Base-by-base conservation (phyloP, 2,888 invertebrate genomes). In the Phania funesta region DNA sequence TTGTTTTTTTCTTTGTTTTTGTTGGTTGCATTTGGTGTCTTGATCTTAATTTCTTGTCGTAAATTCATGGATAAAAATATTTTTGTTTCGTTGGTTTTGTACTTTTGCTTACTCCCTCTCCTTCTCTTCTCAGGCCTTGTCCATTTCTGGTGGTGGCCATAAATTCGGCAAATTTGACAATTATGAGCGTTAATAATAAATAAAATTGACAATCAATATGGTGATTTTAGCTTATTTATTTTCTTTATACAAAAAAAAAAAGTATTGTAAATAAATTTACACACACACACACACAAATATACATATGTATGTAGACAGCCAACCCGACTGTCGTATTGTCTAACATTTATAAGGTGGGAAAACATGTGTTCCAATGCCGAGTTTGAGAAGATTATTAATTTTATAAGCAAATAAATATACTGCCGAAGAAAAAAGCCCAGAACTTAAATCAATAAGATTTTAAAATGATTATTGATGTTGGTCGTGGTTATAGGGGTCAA, bases 181-280 rank as follows among this genome's bases (percentile, higher is more conserved):
- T 89, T 90, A 90, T 90, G 90, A 89, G 88, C 88, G 87, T 90
- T 90, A 90, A 89, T 89, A 90, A 89, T 89, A 88, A 87, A 88
- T 88, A 88, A 88, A 90, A 90, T 89, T 88, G 89, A 89, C 89
- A 89, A 90, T 88, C 88, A 89, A 89, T 90, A 82, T 82, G 78
- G 18, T 70, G 74, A 78, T 78, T 78, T 74, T 76, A 58, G 32
- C 22, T 13, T 54, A 41, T 71, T 64, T 65, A 54, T 64, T 71
- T 71, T 48, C 7, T 38, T 8, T 46, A 41, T n/a, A 26, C 35
- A 24, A 32, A 52, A 29, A 13, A 54, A 11, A 67, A 44, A 29
- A n/a, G 16, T 29, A 58, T 48, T 46, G 70, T 48, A 58, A 64
- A 64, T 62, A 48, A 20, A 60, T 60, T 58, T 41, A 60, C 26